Evolutionary conservation across 2,888 invertebrate species (phyloP).

Genomic region (Aphodius sticticus): DNA sequence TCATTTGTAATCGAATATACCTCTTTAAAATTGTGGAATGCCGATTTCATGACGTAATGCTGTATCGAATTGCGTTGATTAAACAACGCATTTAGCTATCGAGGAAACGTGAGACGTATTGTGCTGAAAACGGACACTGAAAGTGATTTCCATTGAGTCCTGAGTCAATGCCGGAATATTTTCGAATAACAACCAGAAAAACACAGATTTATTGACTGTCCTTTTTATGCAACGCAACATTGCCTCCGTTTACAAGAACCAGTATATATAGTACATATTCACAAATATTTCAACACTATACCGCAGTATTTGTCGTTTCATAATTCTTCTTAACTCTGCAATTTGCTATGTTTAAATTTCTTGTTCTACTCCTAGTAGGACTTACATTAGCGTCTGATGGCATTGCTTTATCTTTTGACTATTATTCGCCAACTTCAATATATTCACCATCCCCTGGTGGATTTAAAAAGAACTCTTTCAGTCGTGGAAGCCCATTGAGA

Average conservation of each 20-base stretch:
- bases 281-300: too few species aligned
- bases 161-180: background rate
- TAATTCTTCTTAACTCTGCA: background rate
- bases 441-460: background rate
- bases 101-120: too few species aligned
- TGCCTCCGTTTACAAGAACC: background rate
- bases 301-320: too few species aligned
- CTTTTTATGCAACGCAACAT: background rate
- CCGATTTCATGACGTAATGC: too few species aligned
- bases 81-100: too few species aligned
- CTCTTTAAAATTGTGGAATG: too few species aligned
- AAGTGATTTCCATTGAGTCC: too few species aligned
- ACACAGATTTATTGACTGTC: background rate
- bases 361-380: background rate
- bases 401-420: background rate
- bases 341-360: background rate
- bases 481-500: background rate
- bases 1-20: too few species aligned
- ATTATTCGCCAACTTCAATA: background rate
- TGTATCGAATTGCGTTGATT: too few species aligned
- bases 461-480: constrained; percentile 6
- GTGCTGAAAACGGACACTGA: too few species aligned
- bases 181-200: background rate
- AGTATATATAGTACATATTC: background rate
- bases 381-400: background rate